A percentile compares a stretch with the other conserved stretches of the same genome.
These are phyloP conservation scores for Nomada ferruginata DNA, from an alignment of 2,888 invertebrate genomes.

Conservation along the genomic window DNA sequence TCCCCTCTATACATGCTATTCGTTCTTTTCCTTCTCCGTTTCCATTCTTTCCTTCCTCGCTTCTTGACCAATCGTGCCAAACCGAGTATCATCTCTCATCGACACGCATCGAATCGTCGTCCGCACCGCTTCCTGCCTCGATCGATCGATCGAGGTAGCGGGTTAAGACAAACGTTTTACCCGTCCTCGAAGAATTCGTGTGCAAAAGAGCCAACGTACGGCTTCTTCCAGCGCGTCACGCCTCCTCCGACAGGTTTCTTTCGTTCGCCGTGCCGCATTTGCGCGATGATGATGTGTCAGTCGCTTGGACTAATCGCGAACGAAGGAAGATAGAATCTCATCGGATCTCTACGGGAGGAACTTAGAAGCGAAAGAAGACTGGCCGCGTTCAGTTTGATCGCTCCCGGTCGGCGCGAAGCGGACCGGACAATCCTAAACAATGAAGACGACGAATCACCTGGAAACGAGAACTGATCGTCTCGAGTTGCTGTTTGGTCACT, in stretches of 20 bases:
- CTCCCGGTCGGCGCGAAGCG: not conserved
- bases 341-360: no score
- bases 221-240: constrained; percentile 71
- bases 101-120: not conserved
- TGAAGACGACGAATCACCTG: constrained; percentile 87
- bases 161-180: constrained; percentile 71
- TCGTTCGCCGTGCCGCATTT: not conserved
- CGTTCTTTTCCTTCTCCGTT: not conserved
- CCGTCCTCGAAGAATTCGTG: constrained; percentile 43
- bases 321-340: not conserved
- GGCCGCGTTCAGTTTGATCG: not conserved
- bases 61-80: no score
- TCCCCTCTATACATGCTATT: not conserved
- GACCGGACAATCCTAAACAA: no score
- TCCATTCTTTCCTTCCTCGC: not conserved
- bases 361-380: not conserved
- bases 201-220: constrained; percentile 63
- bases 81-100: no score
- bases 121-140: not conserved
- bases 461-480: constrained; percentile 96
- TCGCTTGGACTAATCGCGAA: not conserved
- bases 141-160: constrained; percentile 5
- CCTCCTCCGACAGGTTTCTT: constrained; percentile 71
- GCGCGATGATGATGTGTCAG: not conserved
- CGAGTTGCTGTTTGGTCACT: constrained; percentile 97